These are phyloP conservation scores for Polymixis flavicincta DNA, from an alignment of 2,888 invertebrate genomes.

Conservation along the genomic window DNA sequence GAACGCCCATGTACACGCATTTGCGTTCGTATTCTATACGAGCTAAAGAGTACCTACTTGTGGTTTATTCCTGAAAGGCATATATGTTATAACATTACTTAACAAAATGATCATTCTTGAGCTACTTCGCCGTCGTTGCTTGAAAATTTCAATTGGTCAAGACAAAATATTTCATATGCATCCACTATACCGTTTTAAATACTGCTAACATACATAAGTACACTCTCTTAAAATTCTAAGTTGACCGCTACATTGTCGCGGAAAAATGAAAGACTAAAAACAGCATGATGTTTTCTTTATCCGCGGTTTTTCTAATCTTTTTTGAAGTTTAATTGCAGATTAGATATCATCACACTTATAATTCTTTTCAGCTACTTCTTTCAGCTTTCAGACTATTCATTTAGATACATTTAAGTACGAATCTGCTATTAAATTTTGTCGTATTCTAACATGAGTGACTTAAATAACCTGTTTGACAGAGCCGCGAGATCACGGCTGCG, in stretches of 20 bases:
- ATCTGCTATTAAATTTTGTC: constrained; percentile 65
- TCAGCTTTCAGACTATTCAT: constrained; percentile 39
- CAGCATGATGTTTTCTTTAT: constrained; percentile 39
- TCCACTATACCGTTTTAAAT: constrained; percentile 63
- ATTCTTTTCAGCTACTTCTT: constrained; percentile 59
- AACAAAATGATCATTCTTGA: not conserved
- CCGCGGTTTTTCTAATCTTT: constrained; percentile 35
- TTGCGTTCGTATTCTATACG: not conserved
- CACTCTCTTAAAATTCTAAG: constrained; percentile 56
- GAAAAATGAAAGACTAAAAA: constrained; percentile 26
- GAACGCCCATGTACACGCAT: not conserved
- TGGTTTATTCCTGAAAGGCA: not conserved
- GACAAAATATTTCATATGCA: constrained; percentile 39
- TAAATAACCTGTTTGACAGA: constrained; percentile 59
- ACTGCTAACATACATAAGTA: constrained; percentile 66
- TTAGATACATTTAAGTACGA: constrained; percentile 37
- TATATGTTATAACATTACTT: not conserved
- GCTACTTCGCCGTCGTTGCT: not conserved
- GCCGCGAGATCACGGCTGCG: constrained; percentile 47
- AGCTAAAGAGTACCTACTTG: not conserved
- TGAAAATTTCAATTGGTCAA: constrained; percentile 3
- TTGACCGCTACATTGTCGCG: constrained; percentile 59
- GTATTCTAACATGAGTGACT: constrained; percentile 42
- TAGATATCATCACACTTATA: constrained; percentile 38
- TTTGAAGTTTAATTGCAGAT: constrained; percentile 65